Percentiles rank a stretch among this genome's conserved stretches.
Conservation (phyloP, 2,113 vertebrate species). For the Pelusios castaneus region DNA sequence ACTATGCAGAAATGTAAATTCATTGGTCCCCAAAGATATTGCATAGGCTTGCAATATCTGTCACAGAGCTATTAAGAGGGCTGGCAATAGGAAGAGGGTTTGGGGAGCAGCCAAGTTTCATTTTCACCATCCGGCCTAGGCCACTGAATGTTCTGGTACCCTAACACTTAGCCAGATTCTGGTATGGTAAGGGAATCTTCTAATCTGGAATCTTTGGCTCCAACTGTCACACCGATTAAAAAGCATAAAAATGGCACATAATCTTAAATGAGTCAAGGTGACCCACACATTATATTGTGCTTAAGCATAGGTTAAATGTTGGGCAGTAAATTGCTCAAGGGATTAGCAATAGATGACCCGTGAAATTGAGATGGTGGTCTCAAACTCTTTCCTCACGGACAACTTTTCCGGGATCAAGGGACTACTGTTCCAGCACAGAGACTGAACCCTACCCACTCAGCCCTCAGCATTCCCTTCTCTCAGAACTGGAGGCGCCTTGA, state of each 20-base stretch:
- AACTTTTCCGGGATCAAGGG: not conserved
- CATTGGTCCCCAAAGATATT: not conserved
- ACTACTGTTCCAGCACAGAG: not conserved
- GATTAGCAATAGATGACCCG: constrained; percentile 60
- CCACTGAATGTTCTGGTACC: not conserved
- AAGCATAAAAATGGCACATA: constrained; percentile 29
- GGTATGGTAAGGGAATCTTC: not conserved
- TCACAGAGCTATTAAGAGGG: not conserved
- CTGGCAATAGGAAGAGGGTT: not conserved
- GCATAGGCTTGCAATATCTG: not conserved
- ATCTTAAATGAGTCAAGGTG: constrained; percentile 41
- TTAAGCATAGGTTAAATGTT: constrained; percentile 35
- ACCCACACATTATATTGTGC: not conserved
- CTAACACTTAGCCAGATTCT: not conserved
- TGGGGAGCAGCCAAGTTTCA: not conserved
- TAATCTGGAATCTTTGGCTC: not conserved
- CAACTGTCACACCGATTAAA: not conserved
- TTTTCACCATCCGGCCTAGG: not conserved
- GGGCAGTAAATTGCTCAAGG: constrained; percentile 57
- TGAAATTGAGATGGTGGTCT: constrained; percentile 30
- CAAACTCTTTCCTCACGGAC: not conserved
- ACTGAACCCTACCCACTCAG: not conserved
- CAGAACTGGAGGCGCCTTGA: not conserved
- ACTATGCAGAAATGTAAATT: not conserved
- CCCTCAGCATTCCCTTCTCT: not conserved